A percentile compares a stretch with the other conserved stretches of the same genome.
Evolutionary conservation across 2,888 invertebrate genomes (phyloP).

Genomic region (Cephus spinipes): DNA sequence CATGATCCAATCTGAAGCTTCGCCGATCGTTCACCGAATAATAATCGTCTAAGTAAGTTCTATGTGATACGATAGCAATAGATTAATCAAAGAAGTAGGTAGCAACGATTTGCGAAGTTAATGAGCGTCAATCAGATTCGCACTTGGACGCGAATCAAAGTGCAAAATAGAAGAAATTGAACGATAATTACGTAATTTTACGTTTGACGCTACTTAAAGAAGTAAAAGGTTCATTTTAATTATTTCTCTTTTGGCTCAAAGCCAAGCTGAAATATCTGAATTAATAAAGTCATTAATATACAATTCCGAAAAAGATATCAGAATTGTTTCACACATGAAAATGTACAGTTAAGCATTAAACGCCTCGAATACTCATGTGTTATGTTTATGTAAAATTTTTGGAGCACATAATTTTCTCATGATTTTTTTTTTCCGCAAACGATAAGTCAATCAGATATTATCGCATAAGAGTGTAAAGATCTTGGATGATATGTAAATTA

Average conservation of each 20-base stretch:
- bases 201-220: background rate
- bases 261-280: background rate
- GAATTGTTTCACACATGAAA: background rate
- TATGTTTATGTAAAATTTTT: background rate
- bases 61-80: slow-evolving; percentile 52
- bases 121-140: background rate
- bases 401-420: background rate
- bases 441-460: background rate
- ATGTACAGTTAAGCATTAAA: background rate
- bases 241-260: background rate
- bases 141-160: background rate
- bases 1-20: background rate
- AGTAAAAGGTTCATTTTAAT: background rate
- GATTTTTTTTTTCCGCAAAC: background rate
- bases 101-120: slow-evolving; percentile 23
- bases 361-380: background rate
- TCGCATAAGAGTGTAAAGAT: background rate
- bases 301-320: background rate
- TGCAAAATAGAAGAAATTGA: background rate
- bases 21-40: background rate
- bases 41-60: slow-evolving; percentile 8
- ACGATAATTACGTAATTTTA: background rate
- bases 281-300: no score
- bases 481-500: background rate
- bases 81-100: slow-evolving; percentile 28